Evolutionary conservation across 1,140 invertebrate species (phyloP), one percentile per base, ranked within the genome.

Genomic region (Apis cerana): DNA sequence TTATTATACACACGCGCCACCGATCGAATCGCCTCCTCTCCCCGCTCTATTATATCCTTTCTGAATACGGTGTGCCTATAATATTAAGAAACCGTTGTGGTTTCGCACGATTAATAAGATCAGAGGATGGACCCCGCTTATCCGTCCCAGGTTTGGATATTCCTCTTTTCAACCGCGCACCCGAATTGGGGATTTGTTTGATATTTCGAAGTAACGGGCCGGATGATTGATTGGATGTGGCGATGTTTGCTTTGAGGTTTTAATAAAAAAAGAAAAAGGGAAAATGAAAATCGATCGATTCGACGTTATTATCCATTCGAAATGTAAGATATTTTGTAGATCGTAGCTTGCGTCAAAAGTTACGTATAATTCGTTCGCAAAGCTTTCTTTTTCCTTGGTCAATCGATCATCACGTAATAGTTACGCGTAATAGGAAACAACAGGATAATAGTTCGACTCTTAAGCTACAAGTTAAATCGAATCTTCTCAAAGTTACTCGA

Each of bases 1-100:
- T 92, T 93, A 92, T 92, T 92, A 92, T 93, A 93, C 87, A 93
- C 91, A 92, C 89, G 89, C 88, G 82, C 89, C 82, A 79, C 83
- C 75, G 71, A 82, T 69, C 85, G 82, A 84, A 78, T 62, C 75
- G 54, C 82, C 64, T 48, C 69, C 21, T 9, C 56, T 48, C 33
- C 23, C 33, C 61, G 52, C 58, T 56, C 79, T 59, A 77, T 82
- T 70, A 78, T 70, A 78, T 82, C 75, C 80, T 48, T 27, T 5
- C 21, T 52, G 65, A 82, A 78, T 82, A 69, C 65, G 48, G 48
- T 69, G 72, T 68, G 65, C 74, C 75, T 54, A 56, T 64, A 64
- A 82, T 82, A 71, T 64, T 71, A 78, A 78, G 75, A 71, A 82
- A 56, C 75, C 81, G 75, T 82, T 77, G 67, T 27, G 75, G 81